Evolutionary conservation across 1,140 invertebrate genomes (phyloP), one percentile per base, ranked within the genome.

Genomic region (Pogonomyrmex barbatus): DNA sequence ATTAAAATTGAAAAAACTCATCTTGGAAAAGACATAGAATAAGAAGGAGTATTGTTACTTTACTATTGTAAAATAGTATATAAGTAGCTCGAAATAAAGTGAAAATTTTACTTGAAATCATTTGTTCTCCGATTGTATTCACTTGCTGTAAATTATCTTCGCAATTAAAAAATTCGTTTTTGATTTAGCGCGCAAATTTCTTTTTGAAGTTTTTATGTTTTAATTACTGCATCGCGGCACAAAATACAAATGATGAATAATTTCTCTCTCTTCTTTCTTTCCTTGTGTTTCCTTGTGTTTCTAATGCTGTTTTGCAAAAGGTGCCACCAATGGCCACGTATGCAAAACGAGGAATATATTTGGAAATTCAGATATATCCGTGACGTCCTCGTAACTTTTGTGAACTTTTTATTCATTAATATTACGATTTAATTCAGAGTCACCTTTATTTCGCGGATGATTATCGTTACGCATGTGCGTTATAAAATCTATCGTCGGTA

Each of bases 231-330:
- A 14, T 68, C 52, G 52, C 36, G 12, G 14, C 58, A 54, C 2
- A 54, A 63, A 73, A 82, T 24, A 24, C 9, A 56, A 24, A 56
- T 39, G 24, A 8, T 71, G 14, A 12, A 56, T 8, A 17, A 56
- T n/a, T 50, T 75, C 14, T 81, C 24, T 1, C 56, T 75, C 30
- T 42, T 60, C 36, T 71, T 65, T 79, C 67, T 73, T 60, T 60
- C 36, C 30, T 70, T 12, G 12, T 50, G n/a, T 73, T 60, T 60
- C 36, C 30, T 70, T 12, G 12, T 50, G n/a, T 50, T 83, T 6
- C 73, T 73, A 36, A 82, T 58, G 12, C n/a, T 1, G 14, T 73
- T 70, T 33, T 58, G 6, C 5, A 45, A 6, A 30, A 73, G 12
- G 30, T 56, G 42, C 73, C 42, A 60, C 67, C 4, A 58, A 39